These are phyloP conservation scores for Balearica regulorum DNA, from an alignment of 2,797 vertebrate species.

Conservation along the genomic window DNA sequence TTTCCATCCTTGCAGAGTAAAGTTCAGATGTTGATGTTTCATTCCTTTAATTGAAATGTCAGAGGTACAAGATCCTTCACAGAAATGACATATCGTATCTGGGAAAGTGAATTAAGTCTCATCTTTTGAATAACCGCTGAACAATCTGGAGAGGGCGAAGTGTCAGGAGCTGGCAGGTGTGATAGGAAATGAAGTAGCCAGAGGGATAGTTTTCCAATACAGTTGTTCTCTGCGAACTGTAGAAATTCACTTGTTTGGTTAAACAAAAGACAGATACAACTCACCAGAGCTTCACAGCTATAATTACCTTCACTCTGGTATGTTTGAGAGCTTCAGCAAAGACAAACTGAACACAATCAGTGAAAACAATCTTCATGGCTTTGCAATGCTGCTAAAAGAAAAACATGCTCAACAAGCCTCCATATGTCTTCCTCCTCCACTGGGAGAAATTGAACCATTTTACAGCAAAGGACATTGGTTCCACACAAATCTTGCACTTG, in stretches of 20 bases:
- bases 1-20: slow-evolving; percentile 5
- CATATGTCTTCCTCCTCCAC: not conserved
- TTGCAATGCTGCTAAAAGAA: not conserved
- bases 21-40: not conserved
- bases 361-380: not conserved
- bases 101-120: not conserved
- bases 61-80: slow-evolving; percentile 20
- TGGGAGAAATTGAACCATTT: not conserved
- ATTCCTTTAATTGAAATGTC: slow-evolving; percentile 53
- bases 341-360: not conserved
- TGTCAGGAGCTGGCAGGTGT: not conserved
- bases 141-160: not conserved
- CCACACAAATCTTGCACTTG: not conserved
- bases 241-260: slow-evolving; percentile 25
- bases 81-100: slow-evolving; percentile 30
- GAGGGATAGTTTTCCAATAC: not conserved
- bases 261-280: slow-evolving; percentile 11
- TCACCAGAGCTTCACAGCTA: not conserved
- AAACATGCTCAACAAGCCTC: accelerated
- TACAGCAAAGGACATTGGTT: not conserved
- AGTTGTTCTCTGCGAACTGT: not conserved
- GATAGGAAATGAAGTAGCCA: slow-evolving; percentile 31
- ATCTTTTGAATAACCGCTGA: not conserved
- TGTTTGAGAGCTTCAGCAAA: not conserved
- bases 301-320: slow-evolving; percentile 2